Base-by-base conservation (phyloP, 1,140 invertebrate species). In the Dreissena rostriformis region DNA sequence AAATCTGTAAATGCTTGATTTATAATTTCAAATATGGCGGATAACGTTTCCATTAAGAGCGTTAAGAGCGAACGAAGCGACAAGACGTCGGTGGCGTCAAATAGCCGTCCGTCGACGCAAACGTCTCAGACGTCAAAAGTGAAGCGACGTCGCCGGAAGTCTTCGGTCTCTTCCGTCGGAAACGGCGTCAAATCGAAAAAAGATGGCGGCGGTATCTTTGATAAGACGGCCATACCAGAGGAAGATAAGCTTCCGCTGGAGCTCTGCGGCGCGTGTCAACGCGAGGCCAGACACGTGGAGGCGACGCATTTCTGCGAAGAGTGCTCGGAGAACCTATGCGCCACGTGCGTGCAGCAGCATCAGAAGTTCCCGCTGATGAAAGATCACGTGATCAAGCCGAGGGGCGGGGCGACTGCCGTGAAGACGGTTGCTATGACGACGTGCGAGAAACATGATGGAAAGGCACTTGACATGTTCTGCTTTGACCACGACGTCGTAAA, bases 381-480 rank as follows among this genome's bases (percentile, higher is more conserved):
- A 57, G 24, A 68, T 17, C 77, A 79, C 66, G 66, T 70, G 39
- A 79, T 79, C 57, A 28, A 57, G 15, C 28, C 52, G 24, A 24
- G 57, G 19, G 22, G 61, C 19, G 73, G 73, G 8, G 55, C 53
- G 29, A 28, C 52, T 19, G 55, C 61, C 12, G 22, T 55, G 17
- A 28, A 26, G 39, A 28, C 73, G 53, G 11, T 67, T 22, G 67
- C 39, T 19, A 63, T 55, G n/a, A 39, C 19, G 28, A 51, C 39
- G 19, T 79, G 49, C 49, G 26, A 65, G 22, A 53, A 39, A 12
- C 77, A 79, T 53, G 70, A 68, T 28, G 77, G 66, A 6, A 70
- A 70, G 28, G 67, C 22, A 14, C 24, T 79, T 0, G 65, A 70
- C 66, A 79, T 79, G 77, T 79, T 70, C 77, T 79, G 77, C 28